A percentile compares a stretch with the other conserved stretches of the same genome.
Conservation (phyloP, 1,140 invertebrate genomes). For the Tetragonula clypearis region DNA sequence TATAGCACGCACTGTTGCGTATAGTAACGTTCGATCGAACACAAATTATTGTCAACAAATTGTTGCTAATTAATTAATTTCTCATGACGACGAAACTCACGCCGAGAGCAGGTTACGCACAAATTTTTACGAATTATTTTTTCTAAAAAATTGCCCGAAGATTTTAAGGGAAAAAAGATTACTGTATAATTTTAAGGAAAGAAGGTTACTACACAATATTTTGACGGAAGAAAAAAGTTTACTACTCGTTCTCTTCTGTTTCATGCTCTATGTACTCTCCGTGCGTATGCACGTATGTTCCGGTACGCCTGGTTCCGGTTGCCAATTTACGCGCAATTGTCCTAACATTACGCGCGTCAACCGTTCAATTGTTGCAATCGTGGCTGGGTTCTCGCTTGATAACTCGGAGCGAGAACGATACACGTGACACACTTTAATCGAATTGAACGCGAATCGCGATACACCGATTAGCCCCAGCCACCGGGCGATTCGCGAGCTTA, state of each 20-base stretch:
- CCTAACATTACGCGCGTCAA: neutral
- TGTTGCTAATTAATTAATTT: no score
- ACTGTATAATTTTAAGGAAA: no score
- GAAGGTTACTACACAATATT: no score
- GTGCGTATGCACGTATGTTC: neutral
- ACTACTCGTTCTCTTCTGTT: neutral
- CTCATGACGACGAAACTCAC: no score
- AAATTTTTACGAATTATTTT: no score
- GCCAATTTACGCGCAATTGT: neutral
- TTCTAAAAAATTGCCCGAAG: neutral
- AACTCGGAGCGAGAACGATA: neutral
- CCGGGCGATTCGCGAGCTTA: neutral
- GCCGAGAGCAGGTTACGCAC: no score
- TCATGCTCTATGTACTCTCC: neutral
- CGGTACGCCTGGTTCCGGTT: neutral
- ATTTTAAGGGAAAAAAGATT: no score
- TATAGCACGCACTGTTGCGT: no score
- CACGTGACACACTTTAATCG: constrained; percentile 24
- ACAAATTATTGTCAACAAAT: no score
- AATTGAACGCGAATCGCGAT: constrained; percentile 7
- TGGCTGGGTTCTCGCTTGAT: neutral
- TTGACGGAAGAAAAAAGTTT: no score
- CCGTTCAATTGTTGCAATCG: constrained; percentile 29
- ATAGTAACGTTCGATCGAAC: no score
- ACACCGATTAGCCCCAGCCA: constrained; percentile 23